Conservation (phyloP, 2,113 vertebrate species). For the Rissa tridactyla region DNA sequence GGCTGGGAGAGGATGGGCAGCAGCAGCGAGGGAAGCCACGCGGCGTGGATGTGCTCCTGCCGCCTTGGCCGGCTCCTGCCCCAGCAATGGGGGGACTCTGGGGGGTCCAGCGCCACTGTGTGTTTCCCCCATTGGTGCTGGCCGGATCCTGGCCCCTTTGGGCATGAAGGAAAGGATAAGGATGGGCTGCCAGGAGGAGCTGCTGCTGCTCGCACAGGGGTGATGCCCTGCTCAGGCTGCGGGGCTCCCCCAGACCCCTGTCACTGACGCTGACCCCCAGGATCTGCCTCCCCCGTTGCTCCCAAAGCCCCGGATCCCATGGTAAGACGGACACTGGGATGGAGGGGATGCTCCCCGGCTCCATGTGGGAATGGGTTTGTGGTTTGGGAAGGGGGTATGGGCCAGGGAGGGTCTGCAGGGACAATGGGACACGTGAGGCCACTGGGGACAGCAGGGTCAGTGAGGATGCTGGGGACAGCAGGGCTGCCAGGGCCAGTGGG, state of each 20-base stretch:
- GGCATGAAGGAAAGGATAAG: background rate
- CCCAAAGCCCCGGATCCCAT: rapidly evolving
- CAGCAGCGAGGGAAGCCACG: rapidly evolving
- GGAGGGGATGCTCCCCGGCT: rapidly evolving
- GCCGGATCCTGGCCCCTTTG: background rate
- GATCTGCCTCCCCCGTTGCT: background rate
- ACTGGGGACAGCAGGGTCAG: background rate
- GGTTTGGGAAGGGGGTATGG: background rate
- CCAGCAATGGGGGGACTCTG: background rate
- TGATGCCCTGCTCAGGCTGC: rapidly evolving
- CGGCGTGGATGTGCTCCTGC: background rate
- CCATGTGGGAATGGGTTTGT: rapidly evolving
- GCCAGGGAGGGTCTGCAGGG: background rate
- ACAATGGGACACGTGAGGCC: background rate
- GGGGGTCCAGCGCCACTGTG: background rate
- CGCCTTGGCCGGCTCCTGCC: background rate
- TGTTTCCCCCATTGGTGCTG: background rate
- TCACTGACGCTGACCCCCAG: rapidly evolving
- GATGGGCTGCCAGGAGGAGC: background rate
- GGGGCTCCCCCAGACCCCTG: background rate
- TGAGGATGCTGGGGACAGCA: too few species aligned
- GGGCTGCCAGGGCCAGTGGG: background rate
- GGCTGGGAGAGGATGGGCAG: background rate
- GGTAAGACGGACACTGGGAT: background rate
- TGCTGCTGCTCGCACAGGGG: rapidly evolving